Conservation (phyloP, 2,113 vertebrate species). For the Naja naja region DNA sequence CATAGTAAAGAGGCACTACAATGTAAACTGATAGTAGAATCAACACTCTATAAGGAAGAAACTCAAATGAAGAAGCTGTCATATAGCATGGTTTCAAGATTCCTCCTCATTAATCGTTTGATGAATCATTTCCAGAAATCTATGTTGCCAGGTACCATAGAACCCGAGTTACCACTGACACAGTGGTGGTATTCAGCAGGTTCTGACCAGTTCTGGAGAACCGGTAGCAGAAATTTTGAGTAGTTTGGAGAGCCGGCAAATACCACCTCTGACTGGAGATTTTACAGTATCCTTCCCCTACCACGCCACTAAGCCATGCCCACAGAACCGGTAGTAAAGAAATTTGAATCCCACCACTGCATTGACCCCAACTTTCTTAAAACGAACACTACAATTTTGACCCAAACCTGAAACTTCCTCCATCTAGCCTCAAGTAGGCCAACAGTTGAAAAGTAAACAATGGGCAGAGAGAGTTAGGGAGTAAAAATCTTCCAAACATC, state of each 20-base stretch:
- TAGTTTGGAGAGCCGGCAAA: too few species aligned
- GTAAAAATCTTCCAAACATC: too few species aligned
- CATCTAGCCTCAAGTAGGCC: background rate
- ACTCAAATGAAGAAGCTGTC: background rate
- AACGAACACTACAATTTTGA: background rate
- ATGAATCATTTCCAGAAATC: background rate
- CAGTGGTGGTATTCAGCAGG: too few species aligned
- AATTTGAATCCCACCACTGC: too few species aligned
- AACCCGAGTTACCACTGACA: background rate
- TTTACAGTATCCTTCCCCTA: too few species aligned
- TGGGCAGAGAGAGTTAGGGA: background rate
- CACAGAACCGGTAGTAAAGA: too few species aligned
- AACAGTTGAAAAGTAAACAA: background rate
- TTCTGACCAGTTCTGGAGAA: too few species aligned
- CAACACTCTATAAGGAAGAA: background rate
- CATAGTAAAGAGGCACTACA: background rate
- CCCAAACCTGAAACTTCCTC: background rate
- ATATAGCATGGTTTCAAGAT: background rate
- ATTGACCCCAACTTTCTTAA: background rate
- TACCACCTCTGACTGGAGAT: too few species aligned
- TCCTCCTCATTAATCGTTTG: background rate
- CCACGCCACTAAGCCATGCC: too few species aligned
- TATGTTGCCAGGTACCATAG: background rate
- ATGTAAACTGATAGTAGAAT: background rate
- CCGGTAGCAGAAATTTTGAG: too few species aligned